Base-by-base conservation (phyloP, 1,140 invertebrate genomes). In the Camponotus pennsylvanicus region DNA sequence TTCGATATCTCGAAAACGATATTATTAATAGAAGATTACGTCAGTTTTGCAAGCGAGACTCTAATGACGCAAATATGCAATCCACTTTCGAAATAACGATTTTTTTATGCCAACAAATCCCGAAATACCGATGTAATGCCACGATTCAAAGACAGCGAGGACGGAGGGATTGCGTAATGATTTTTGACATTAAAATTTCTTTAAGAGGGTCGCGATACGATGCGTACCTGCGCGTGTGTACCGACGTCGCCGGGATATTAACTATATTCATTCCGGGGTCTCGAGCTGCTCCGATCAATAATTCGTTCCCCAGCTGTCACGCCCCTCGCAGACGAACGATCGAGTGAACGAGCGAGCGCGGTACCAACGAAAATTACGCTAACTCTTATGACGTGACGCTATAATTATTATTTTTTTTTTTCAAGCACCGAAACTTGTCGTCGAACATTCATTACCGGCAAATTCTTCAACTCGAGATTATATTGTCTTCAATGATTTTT, bases 271-370 rank as follows among this genome's bases (percentile, higher is more conserved):
- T 90, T 78, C 82, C 69, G 77, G 77, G 71, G 79, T 80, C 86
- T 88, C 77, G 40, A 55, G 84, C 75, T 85, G 86, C 82, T 71
- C 59, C 88, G 92, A 93, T 93, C 92, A 92, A 93, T 93, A 92
- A 92, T 93, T 93, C 90, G 90, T 89, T 89, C 77, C 92, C 85
- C 87, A 87, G 82, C 80, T 92, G 90, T 90, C 90, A 89, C 88
- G 91, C 89, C 86, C 76, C 79, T 86, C 64, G 88, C 59, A n/a
- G 42, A 40, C 52, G 66, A 45, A 84, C 73, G 52, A 34, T 2
- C 40, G 18, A 45, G 67, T n/a, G 21, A 76, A 63, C 40, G 6
- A 64, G 63, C 57, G 34, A 57, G 32, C 21, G 49, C 21, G 32
- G 6, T 73, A 59, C 21, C 55, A 71, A 82, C 52, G 11, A 73